Evolutionary conservation across 2,113 vertebrate species (phyloP), one percentile per base, ranked within the genome.

Genomic region (Erinaceus europaeus): DNA sequence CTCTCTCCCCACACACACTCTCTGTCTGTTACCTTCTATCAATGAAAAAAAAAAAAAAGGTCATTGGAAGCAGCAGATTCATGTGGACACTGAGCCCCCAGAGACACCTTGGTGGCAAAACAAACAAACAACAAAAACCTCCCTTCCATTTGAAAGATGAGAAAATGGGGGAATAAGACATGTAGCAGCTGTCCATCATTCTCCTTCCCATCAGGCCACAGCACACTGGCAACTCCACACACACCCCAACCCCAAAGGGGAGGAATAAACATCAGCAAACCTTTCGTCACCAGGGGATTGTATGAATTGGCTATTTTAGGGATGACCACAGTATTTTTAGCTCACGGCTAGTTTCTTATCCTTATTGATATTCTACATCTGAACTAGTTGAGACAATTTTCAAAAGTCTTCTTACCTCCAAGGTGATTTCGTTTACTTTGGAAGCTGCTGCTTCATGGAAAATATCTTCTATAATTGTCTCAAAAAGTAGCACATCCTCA

Each of bases 391-490:
- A 20, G 36, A 36, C 27, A 12, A 20, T 50, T 89, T 78, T 52
- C 73, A 77, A 74, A 71, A 29, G 13, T 50, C 38, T 71, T 52
- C 34, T 50, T 95, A 97, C 97, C 97, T 97, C 95, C 89, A 97
- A 77, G 38, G 32, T 34, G 36, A 53, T 29, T 13, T 85, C 86
- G 44, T 91, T 90, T 53, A 55, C 44, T 84, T 90, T 93, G 9
- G 94, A 85, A 92, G 83, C 64, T 5, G 42, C 34, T 17, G 86
- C 61, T 64, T 53, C 88, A 53, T 94, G 94, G 48, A 97, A 97
- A 21, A 96, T 62, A 84, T 97, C 96, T 65, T 38, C 74, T 77
- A 97, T 92, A 71, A 97, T 96, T 36, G 89, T 95, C 90, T 96
- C 94, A 88, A 97, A 97, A 29, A 95, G 59, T 42, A 71, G 79